phyloP scores from a whole-genome alignment of 2,113 vertebrate species.

The Tragelaphus buxtoni region DNA sequence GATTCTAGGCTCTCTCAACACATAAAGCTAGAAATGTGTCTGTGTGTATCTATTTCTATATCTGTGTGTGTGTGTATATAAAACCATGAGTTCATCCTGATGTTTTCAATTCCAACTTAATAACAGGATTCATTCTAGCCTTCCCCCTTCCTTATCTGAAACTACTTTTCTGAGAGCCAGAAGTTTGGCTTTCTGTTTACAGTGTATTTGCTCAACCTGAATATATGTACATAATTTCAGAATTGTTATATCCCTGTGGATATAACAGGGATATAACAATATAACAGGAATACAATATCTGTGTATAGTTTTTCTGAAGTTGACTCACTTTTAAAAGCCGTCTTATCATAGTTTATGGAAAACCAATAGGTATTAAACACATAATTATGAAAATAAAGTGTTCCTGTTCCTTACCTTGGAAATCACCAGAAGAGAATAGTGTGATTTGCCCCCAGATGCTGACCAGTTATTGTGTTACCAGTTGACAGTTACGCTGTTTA shows the following conservation, averaged over 20 bases:
- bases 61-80: background rate
- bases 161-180: background rate
- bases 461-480: background rate
- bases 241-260: background rate
- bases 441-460: background rate
- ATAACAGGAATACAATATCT: background rate
- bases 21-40: background rate
- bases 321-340: conserved; percentile 12
- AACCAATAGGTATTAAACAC: background rate
- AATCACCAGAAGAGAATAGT: background rate
- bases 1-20: background rate
- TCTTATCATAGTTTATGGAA: background rate
- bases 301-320: background rate
- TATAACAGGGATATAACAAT: no score
- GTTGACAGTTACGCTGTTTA: background rate
- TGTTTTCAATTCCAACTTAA: background rate
- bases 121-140: background rate
- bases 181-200: background rate
- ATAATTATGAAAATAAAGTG: background rate
- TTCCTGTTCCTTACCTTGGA: background rate
- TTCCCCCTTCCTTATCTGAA: background rate
- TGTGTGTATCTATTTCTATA: background rate
- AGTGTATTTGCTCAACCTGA: background rate
- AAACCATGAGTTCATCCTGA: background rate
- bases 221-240: background rate